These are phyloP conservation scores for Megaceryle torquata DNA, from an alignment of 2,113 vertebrate species.

Conservation along the genomic window DNA sequence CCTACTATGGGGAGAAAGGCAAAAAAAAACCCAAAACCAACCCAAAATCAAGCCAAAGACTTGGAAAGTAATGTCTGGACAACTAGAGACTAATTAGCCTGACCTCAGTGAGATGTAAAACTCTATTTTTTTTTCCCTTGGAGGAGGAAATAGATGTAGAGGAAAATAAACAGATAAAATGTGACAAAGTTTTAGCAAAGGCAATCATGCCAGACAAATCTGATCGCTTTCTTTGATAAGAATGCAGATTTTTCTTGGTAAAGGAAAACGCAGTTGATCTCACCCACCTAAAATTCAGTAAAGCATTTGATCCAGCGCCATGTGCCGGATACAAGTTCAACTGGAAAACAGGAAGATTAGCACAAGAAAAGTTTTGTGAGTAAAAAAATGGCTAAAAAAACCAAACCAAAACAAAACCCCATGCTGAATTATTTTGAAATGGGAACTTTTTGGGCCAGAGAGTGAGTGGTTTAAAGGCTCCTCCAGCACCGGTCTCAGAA, in stretches of 20 bases:
- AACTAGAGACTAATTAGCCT: background rate
- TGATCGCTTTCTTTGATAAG: background rate
- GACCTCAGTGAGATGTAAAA: background rate
- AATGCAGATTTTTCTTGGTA: background rate
- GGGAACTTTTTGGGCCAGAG: background rate
- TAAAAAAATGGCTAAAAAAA: background rate
- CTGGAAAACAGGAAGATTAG: background rate
- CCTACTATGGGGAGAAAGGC: background rate
- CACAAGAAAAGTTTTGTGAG: background rate
- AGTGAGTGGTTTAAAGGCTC: background rate
- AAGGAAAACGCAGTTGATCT: background rate
- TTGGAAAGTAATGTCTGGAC: background rate
- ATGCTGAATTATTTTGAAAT: background rate
- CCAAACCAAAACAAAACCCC: too few relatives aligned
- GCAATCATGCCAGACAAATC: background rate
- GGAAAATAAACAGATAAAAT: background rate
- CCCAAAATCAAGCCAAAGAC: background rate
- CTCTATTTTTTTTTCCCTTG: background rate
- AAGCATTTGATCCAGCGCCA: background rate
- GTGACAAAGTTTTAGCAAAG: background rate
- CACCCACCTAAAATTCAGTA: background rate
- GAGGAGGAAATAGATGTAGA: background rate
- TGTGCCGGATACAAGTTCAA: background rate
- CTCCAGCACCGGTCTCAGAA: background rate
- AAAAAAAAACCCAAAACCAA: background rate